These are phyloP conservation scores for Pantherophis alleghaniensis DNA, from an alignment of 2,797 vertebrate genomes.

Conservation along the genomic window DNA sequence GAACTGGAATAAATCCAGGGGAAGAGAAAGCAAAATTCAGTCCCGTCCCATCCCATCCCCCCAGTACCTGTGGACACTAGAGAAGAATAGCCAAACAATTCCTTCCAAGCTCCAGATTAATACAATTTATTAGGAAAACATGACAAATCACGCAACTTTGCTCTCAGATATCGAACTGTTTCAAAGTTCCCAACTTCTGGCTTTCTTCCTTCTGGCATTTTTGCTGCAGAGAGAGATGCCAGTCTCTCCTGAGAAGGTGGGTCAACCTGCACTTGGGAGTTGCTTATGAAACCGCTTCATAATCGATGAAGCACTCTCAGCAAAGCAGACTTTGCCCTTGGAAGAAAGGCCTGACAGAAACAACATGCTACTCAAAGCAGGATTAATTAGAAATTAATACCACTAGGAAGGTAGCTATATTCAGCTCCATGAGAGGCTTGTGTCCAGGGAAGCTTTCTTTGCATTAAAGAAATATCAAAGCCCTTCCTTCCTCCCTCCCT, in stretches of 20 bases:
- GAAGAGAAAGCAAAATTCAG: neutral
- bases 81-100: neutral
- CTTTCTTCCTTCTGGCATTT: neutral
- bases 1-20: rapidly evolving
- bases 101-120: neutral
- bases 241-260: neutral
- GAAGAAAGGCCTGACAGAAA: neutral
- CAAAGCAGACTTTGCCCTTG: rapidly evolving
- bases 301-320: neutral
- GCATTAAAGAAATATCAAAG: neutral
- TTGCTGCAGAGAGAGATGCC: neutral
- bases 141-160: neutral
- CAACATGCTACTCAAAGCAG: neutral
- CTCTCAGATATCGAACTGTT: neutral
- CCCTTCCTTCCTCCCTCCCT: no score
- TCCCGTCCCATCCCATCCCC: no score
- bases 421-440: neutral
- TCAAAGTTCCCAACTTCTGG: neutral
- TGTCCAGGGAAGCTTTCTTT: neutral
- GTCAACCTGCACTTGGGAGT: neutral
- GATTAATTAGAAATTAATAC: neutral
- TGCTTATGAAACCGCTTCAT: neutral
- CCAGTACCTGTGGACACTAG: no score
- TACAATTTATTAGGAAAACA: neutral
- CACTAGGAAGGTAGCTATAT: neutral